These are phyloP conservation scores for Periphyllus acericola DNA, from an alignment of 2,888 invertebrate species.

Conservation along the genomic window DNA sequence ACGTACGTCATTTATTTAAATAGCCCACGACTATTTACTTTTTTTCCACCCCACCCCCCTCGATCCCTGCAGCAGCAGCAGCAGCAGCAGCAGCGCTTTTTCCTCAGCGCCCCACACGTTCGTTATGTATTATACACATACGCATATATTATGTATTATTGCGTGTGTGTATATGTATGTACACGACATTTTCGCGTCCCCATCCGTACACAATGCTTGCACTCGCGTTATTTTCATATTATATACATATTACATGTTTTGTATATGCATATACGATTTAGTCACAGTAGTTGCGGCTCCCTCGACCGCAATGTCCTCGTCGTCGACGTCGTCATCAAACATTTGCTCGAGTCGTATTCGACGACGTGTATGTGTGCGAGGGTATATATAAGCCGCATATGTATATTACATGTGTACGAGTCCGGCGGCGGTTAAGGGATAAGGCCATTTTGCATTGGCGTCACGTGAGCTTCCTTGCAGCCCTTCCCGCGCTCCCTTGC, in stretches of 20 bases:
- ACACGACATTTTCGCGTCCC: not conserved
- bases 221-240: conserved; percentile 22
- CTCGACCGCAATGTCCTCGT: conserved; percentile 45
- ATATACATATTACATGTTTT: not conserved
- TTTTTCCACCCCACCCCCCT: not conserved
- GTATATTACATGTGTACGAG: not conserved
- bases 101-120: not conserved
- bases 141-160: no score
- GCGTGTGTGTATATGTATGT: not conserved
- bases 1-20: conserved; percentile 30
- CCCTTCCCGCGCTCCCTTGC: not conserved
- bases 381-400: not conserved
- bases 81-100: not conserved
- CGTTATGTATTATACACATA: not conserved
- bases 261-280: not conserved
- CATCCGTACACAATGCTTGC: not conserved
- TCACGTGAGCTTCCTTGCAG: not conserved
- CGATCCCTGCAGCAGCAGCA: not conserved
- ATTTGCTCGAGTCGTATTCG: conserved; percentile 16
- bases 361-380: not conserved
- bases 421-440: not conserved
- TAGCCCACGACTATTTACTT: conserved; percentile 38
- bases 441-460: conserved; percentile 10
- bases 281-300: not conserved
- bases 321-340: conserved; percentile 23